Percentiles rank a stretch among this genome's conserved stretches.
These are phyloP conservation scores for Climacteris rufus DNA, from an alignment of 2,113 vertebrate genomes.

Conservation along the genomic window DNA sequence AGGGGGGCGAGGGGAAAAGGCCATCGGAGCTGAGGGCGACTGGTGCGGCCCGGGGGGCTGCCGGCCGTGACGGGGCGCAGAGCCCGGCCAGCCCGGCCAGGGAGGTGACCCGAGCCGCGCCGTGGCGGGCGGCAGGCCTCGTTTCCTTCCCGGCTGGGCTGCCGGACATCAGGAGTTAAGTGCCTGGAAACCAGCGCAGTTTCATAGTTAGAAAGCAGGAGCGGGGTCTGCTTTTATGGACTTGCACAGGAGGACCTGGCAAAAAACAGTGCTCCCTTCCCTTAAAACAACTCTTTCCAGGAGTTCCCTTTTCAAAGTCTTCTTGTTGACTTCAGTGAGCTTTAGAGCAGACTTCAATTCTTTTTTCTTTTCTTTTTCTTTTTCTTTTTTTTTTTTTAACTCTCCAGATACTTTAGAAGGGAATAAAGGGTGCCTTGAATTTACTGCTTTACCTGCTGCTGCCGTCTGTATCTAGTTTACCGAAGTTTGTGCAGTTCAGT, in stretches of 20 bases:
- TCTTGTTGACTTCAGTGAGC: conserved; percentile 14
- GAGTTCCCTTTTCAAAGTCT: conserved; percentile 29
- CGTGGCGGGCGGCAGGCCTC: not conserved
- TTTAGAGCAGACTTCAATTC: not conserved
- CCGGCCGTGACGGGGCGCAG: not conserved
- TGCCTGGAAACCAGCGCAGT: not conserved
- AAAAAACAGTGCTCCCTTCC: not conserved
- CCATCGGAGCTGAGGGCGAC: not conserved
- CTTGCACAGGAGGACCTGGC: not conserved
- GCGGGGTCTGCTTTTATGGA: not conserved
- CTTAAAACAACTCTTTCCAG: conserved; percentile 15
- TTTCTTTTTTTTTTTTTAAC: not conserved
- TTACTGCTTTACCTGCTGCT: conserved; percentile 33
- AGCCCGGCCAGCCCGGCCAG: not conserved
- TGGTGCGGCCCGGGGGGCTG: not conserved
- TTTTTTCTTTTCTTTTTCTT: not conserved
- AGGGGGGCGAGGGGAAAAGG: not conserved
- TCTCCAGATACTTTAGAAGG: not conserved
- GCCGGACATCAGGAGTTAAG: not conserved
- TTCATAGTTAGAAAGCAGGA: not conserved
- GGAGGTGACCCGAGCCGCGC: not conserved
- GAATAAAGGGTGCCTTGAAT: not conserved
- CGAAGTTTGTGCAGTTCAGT: conserved; percentile 58
- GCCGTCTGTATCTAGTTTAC: conserved; percentile 35
- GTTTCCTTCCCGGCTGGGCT: not conserved